Base-by-base conservation (phyloP, 2,797 vertebrate genomes). In the Argyrosomus regius region DNA sequence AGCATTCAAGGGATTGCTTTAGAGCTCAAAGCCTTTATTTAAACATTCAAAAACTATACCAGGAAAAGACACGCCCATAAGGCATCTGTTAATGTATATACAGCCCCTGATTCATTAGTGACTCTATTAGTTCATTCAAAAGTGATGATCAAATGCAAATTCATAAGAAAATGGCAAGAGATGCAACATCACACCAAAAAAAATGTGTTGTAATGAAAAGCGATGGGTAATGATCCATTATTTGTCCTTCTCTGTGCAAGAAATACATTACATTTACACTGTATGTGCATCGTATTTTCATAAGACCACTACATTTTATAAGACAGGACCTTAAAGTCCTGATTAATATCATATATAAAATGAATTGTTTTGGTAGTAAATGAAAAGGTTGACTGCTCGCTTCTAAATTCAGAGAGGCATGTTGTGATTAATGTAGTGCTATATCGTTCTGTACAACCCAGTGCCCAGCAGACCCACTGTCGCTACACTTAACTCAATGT, bases 401-500 rank as follows among this genome's bases (percentile, higher is more conserved):
- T 41, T 81, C 45, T 71, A 65, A 75, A 77, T 61, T 68, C 64
- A 57, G 17, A 71, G n/a, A 56, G 58, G 31, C 78, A 49, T n/a
- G 59, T 61, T 77, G 60, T 70, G 69, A 87, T 89, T 83, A 80
- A 87, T 86, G 50, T 70, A n/a, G 35, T 52, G 49, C 2, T 0
- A 58, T 39, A 64, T 82, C 58, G 80, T 84, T 71, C 72, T 71
- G 77, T 70, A 50, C 43, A 70, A 58, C 26, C 54, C 73, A 72
- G 71, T 13, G 11, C 43, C 64, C 41, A 66, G 66, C 81, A 65
- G 58, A 84, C 62, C 69, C 17, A 72, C 77, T 35, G 78, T 73
- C 64, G 87, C 66, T 77, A 74, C 80, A 80, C 66, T 84, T 80
- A 88, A 78, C 67, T 77, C 63, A 56, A 57, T 45, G 49, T 26